Evolutionary conservation across 2,113 vertebrate genomes (phyloP), one percentile per base, ranked within the genome.

Genomic region (Aythya baeri): DNA sequence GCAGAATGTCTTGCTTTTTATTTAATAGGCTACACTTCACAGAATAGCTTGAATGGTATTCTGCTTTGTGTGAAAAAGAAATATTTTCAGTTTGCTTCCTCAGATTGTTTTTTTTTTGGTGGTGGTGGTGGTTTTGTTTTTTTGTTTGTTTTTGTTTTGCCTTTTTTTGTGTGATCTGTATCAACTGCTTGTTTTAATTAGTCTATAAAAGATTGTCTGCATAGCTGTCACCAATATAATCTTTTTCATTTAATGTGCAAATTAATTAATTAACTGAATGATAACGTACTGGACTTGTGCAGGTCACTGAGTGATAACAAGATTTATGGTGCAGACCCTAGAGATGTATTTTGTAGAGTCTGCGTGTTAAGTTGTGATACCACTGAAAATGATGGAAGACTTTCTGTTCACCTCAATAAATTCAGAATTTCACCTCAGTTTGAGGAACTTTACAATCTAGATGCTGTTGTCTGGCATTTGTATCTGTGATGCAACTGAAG

Each of bases 71-170:
- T 68, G 38, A 73, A 86, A 83, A 3, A 83, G 15, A 86, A 75
- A 75, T 61, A 54, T 83, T 94, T 86, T 43, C 80, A 41, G 4
- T 62, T 90, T 86, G 13, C 15, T 3, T 74, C 23, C 32, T 88
- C 13, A 29, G 12, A 8, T 6, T 13, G n/a, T 72, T 8, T 13
- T 72, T 91, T 9, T 81, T 8, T 44, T 70, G 6, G 4, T 27
- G 5, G 0, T 27, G 5, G 0, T 3, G 7, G 26, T 21, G 17
- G 20, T 7, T 46, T 29, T 59, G 1, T 70, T 10, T 17, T 73
- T 5, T 12, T 26, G 23, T 52, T 36, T 10, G 22, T 43, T 25
- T 6, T 18, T 29, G 50, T 27, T 6, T n/a, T 52, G 12, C 2
- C 63, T 57, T 32, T 7, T 73, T 63, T 6, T 77, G 76, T 22